phyloP scores from a whole-genome alignment of 2,888 invertebrate species.

The Drosophila melanosoma region DNA sequence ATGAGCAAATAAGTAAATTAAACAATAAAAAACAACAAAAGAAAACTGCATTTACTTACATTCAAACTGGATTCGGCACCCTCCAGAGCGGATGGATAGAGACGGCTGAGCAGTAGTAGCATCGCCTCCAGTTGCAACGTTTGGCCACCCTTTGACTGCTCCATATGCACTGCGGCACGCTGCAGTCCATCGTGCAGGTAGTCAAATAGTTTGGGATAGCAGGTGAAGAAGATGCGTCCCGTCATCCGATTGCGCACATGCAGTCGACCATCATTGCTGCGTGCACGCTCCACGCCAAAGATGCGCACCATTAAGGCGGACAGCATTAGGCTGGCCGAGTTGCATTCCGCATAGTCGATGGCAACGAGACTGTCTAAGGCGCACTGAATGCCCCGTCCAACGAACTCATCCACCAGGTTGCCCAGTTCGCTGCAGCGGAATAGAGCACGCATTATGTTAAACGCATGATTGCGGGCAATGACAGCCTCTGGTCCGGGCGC shows the following conservation, averaged over 20 bases:
- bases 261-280: slow-evolving; percentile 86
- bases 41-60: slow-evolving; percentile 83
- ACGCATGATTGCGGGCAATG: slow-evolving; percentile 89
- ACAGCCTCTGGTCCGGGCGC: background rate
- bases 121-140: slow-evolving; percentile 1
- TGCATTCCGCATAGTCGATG: slow-evolving; percentile 92
- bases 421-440: slow-evolving; percentile 91
- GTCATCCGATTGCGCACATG: slow-evolving; percentile 87
- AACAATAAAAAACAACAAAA: background rate
- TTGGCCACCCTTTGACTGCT: background rate
- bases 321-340: slow-evolving; percentile 93
- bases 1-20: background rate
- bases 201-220: slow-evolving; percentile 87
- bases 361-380: slow-evolving; percentile 91
- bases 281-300: slow-evolving; percentile 91
- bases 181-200: slow-evolving; percentile 86
- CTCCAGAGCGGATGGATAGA: slow-evolving; percentile 89
- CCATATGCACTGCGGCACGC: slow-evolving; percentile 63
- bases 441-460: slow-evolving; percentile 94
- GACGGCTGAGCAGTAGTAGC: slow-evolving; percentile 89
- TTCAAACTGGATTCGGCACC: slow-evolving; percentile 89
- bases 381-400: slow-evolving; percentile 81
- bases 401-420: slow-evolving; percentile 89
- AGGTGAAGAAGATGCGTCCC: slow-evolving; percentile 89
- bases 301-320: slow-evolving; percentile 93